phyloP scores from a whole-genome alignment of 37 sponge, comb jelly and placozoan genomes.

The Spongilla lacustris region DNA sequence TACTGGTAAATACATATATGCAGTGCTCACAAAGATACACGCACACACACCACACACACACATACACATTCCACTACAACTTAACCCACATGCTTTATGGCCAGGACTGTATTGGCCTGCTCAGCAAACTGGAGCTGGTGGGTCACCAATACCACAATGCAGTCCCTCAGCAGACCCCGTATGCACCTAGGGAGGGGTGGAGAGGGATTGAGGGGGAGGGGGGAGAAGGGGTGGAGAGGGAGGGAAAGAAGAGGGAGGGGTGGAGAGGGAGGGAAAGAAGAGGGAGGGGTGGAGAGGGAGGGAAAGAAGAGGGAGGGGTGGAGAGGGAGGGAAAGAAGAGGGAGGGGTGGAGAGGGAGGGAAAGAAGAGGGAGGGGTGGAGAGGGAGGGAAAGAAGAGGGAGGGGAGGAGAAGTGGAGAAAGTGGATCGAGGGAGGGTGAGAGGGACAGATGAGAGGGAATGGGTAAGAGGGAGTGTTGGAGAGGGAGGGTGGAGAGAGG shows the following conservation, averaged over 20 bases:
- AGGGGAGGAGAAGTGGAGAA: not conserved
- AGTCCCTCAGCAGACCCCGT: slow-evolving; percentile 15
- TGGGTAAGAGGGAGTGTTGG: too few species aligned
- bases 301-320: too few species aligned
- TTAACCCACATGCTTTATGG: too few species aligned
- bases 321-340: not conserved
- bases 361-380: not conserved
- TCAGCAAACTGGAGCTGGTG: slow-evolving; percentile 27
- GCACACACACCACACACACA: too few species aligned
- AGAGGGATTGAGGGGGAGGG: too few species aligned
- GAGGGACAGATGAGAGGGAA: too few species aligned
- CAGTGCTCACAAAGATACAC: too few species aligned
- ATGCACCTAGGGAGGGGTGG: not conserved
- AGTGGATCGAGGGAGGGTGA: not conserved
- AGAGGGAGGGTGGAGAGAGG: too few species aligned
- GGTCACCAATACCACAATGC: slow-evolving; percentile 54
- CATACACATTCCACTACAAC: too few species aligned
- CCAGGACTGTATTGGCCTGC: not conserved
- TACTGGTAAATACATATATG: too few species aligned
- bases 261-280: not conserved
- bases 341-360: not conserved
- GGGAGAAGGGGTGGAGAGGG: not conserved
- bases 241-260: not conserved
- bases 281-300: too few species aligned
- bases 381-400: not conserved